These are phyloP conservation scores for Cyclura pinguis DNA, from an alignment of 2,797 vertebrate species.

Conservation along the genomic window DNA sequence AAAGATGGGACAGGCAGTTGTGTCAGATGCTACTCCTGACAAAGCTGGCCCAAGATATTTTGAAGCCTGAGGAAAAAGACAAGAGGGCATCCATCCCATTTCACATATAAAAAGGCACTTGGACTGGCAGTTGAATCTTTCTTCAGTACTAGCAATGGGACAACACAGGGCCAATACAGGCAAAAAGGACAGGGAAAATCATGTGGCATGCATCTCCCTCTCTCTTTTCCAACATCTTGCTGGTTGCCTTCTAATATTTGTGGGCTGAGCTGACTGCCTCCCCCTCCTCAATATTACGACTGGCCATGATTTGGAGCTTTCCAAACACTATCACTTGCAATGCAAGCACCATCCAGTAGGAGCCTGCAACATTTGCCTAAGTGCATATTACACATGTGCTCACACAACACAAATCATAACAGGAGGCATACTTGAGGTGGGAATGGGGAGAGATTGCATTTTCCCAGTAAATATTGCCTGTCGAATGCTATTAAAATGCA, in stretches of 20 bases:
- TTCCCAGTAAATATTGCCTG: not conserved
- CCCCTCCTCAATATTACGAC: not conserved
- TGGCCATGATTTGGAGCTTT: not conserved
- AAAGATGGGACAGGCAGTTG: not conserved
- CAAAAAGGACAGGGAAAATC: too few relatives aligned
- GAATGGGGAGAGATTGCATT: not conserved
- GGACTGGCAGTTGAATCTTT: not conserved
- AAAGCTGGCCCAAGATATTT: not conserved
- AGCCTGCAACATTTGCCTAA: not conserved
- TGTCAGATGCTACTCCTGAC: not conserved
- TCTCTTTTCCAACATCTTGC: not conserved
- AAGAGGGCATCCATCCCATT: not conserved
- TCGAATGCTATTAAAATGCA: not conserved
- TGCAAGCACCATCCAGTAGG: not conserved
- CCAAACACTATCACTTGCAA: not conserved
- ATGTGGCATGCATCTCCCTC: too few relatives aligned
- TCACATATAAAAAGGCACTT: not conserved
- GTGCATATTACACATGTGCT: too few relatives aligned
- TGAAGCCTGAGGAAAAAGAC: not conserved
- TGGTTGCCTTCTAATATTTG: not conserved
- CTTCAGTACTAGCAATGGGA: not conserved
- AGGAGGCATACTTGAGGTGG: not conserved
- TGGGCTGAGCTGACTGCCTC: not conserved
- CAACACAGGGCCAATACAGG: not conserved
- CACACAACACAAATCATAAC: not conserved